A percentile compares a stretch with the other conserved stretches of the same genome.
These are phyloP conservation scores for Cecidostiba fungosa DNA, from an alignment of 2,888 invertebrate species.

Conservation along the genomic window DNA sequence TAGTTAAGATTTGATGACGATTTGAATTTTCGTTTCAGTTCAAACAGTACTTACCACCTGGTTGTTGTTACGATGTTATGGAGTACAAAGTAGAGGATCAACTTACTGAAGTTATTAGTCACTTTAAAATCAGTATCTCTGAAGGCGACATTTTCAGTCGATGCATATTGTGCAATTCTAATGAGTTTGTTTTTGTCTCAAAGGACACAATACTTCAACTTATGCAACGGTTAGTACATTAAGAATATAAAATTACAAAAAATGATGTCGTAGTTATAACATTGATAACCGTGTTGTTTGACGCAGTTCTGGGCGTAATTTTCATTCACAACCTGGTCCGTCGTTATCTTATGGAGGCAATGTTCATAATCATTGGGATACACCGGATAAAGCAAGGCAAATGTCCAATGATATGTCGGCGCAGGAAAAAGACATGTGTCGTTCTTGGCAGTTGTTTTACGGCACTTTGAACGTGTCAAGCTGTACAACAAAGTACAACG, in stretches of 20 bases:
- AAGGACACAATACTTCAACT: slow-evolving; percentile 77
- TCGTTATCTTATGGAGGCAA: background rate
- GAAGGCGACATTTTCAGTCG: slow-evolving; percentile 86
- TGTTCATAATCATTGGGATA: slow-evolving; percentile 41
- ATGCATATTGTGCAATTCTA: slow-evolving; percentile 84
- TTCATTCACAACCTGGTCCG: slow-evolving; percentile 11
- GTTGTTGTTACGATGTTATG: slow-evolving; percentile 84
- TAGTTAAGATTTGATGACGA: background rate
- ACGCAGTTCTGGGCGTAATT: slow-evolving; percentile 22
- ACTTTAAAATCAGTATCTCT: slow-evolving; percentile 85
- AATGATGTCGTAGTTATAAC: background rate
- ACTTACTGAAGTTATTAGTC: slow-evolving; percentile 84
- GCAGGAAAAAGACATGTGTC: slow-evolving; percentile 55
- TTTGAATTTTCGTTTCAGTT: slow-evolving; percentile 69
- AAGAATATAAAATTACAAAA: background rate
- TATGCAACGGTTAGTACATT: slow-evolving; percentile 25
- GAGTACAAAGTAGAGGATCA: slow-evolving; percentile 84
- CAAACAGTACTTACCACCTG: slow-evolving; percentile 81
- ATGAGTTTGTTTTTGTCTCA: slow-evolving; percentile 80
- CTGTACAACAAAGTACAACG: slow-evolving; percentile 83
- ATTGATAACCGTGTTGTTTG: background rate
- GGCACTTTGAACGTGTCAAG: slow-evolving; percentile 77
- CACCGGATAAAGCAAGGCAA: slow-evolving; percentile 18
- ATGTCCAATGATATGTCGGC: background rate
- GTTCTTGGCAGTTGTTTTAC: slow-evolving; percentile 75